phyloP scores from a whole-genome alignment of 2,888 invertebrate species.

The Ophion ventricosus region DNA sequence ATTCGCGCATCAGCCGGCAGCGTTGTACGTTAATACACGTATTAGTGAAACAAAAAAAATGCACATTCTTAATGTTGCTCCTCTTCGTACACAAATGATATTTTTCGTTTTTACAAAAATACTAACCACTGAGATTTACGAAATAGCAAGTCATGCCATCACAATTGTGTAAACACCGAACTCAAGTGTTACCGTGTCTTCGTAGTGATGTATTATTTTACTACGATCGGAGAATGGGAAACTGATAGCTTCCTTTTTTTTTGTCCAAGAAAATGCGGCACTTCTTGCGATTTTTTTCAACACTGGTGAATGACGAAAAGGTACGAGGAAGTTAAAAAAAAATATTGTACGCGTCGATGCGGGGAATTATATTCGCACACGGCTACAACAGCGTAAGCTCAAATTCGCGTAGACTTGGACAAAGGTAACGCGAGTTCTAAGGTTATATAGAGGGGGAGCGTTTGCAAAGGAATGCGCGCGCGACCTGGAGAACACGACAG shows the following conservation, averaged over 20 bases:
- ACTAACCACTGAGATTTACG: constrained; percentile 77
- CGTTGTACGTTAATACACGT: neutral
- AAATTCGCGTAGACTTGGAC: constrained; percentile 52
- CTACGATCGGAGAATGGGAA: neutral
- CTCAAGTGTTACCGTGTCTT: constrained; percentile 11
- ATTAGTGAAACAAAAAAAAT: constrained; percentile 2
- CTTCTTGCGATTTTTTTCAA: neutral
- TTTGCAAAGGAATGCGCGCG: constrained; percentile 75
- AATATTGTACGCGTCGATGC: neutral
- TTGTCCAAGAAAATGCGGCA: neutral
- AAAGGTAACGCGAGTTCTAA: constrained; percentile 70
- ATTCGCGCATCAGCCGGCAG: neutral
- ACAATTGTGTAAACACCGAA: constrained; percentile 54
- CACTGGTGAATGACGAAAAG: neutral
- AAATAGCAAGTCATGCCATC: constrained; percentile 77
- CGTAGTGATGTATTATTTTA: neutral
- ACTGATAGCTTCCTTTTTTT: neutral
- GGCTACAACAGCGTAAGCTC: constrained; percentile 22
- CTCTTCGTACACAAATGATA: neutral
- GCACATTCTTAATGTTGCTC: neutral
- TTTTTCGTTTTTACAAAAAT: constrained; percentile 36
- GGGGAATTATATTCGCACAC: constrained; percentile 24
- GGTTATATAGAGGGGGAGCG: constrained; percentile 70
- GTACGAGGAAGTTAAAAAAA: constrained; percentile 2
- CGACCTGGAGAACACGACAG: constrained; percentile 69